Evolutionary conservation across 2,888 invertebrate species (phyloP).

Genomic region (Heliconius erato): DNA sequence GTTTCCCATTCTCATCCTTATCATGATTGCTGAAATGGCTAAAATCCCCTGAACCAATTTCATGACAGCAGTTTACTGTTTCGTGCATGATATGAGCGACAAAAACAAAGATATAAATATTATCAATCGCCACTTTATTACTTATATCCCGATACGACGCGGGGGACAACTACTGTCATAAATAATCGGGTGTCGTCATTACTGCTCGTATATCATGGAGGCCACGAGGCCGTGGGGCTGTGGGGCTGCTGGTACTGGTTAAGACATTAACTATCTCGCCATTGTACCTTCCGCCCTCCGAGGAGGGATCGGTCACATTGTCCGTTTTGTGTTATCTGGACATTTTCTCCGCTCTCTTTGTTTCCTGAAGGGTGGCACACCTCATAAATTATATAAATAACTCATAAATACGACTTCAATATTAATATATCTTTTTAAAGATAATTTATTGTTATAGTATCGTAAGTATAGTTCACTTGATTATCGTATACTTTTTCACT

Average conservation of each 20-base stretch:
- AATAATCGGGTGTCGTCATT: slow-evolving; percentile 53
- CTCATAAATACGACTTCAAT: slow-evolving; percentile 26
- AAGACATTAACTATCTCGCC: slow-evolving; percentile 2
- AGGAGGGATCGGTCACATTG: not conserved
- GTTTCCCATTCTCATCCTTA: slow-evolving; percentile 23
- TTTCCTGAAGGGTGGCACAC: slow-evolving; percentile 41
- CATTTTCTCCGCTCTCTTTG: slow-evolving; percentile 31
- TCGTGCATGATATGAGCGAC: slow-evolving; percentile 37
- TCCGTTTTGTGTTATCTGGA: slow-evolving; percentile 37
- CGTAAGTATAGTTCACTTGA: no score
- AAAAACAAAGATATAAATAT: slow-evolving; percentile 57
- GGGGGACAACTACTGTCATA: slow-evolving; percentile 55
- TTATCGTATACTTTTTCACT: no score
- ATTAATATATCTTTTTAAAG: not conserved
- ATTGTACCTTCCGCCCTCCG: slow-evolving; percentile 31
- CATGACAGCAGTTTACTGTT: slow-evolving; percentile 2
- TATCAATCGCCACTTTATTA: slow-evolving; percentile 54
- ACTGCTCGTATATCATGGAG: slow-evolving; percentile 57
- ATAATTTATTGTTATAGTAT: not conserved
- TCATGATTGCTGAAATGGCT: not conserved
- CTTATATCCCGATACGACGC: slow-evolving; percentile 45
- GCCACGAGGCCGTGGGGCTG: not conserved
- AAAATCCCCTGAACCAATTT: slow-evolving; percentile 8
- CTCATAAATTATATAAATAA: slow-evolving; percentile 48
- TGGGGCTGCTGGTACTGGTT: not conserved